Percentiles rank a stretch among this genome's conserved stretches.
Evolutionary conservation across 2,888 invertebrate species (phyloP).

Genomic region (Tetranychus piercei): DNA sequence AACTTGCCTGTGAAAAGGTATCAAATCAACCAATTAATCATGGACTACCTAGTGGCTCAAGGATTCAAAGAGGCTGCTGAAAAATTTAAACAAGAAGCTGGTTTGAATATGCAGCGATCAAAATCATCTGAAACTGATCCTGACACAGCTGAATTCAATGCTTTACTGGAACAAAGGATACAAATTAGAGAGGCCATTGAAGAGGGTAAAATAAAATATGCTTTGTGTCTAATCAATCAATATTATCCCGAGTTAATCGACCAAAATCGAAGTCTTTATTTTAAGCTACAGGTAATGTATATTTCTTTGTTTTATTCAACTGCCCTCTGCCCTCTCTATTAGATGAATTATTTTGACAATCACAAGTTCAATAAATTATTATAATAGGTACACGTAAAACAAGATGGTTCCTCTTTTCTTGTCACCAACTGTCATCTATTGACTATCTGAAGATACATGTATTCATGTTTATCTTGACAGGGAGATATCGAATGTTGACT

Average conservation of each 20-base stretch:
- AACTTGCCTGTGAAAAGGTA: conserved; percentile 56
- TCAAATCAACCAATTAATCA: conserved; percentile 89
- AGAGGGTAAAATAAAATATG: conserved; percentile 73
- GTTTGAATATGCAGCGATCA: conserved; percentile 32
- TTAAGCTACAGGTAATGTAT: conserved; percentile 60
- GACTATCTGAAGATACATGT: no score
- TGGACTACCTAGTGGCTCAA: conserved; percentile 75
- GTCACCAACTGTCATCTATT: no score
- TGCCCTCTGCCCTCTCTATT: not conserved
- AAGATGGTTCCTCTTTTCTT: no score
- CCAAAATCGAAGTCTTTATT: conserved; percentile 82
- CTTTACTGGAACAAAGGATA: conserved; percentile 73
- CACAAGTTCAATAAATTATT: no score
- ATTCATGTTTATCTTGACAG: no score
- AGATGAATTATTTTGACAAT: no score
- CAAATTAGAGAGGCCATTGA: conserved; percentile 83
- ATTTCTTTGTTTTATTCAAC: conserved; percentile 6
- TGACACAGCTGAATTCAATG: conserved; percentile 35
- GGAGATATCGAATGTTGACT: no score
- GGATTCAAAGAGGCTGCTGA: conserved; percentile 73
- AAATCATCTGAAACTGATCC: not conserved
- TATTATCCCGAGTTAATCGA: conserved; percentile 83
- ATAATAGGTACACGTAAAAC: no score
- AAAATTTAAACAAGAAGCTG: conserved; percentile 85
- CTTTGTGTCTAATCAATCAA: conserved; percentile 78